Evolutionary conservation across 1,140 invertebrate genomes (phyloP).

Genomic region (Micrasema longulum): DNA sequence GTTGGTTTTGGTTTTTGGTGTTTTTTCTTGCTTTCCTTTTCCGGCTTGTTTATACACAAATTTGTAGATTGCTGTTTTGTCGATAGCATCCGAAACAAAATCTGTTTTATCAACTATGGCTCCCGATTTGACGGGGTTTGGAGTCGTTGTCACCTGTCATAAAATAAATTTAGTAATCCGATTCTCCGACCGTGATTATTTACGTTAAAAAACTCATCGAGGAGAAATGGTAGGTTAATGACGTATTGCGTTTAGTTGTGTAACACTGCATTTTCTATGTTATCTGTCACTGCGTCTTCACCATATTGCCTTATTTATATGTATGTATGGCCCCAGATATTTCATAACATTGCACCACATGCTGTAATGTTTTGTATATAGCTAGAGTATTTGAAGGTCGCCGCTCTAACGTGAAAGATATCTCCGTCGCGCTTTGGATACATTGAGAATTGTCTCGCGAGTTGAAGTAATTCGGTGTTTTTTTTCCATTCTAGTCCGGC

Average conservation of each 20-base stretch:
- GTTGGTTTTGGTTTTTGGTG: too few relatives aligned
- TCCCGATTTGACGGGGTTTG: constrained; percentile 33
- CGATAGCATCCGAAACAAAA: too few relatives aligned
- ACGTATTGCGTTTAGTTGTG: neutral
- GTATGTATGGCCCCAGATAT: too few relatives aligned
- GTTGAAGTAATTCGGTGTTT: neutral
- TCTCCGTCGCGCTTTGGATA: neutral
- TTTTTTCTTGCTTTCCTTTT: too few relatives aligned
- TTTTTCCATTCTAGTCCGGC: constrained; percentile 29
- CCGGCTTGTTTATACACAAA: too few relatives aligned
- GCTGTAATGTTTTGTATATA: constrained; percentile 33
- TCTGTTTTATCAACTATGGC: constrained; percentile 45
- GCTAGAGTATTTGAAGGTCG: neutral
- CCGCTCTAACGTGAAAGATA: neutral
- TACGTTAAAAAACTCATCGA: constrained; percentile 6
- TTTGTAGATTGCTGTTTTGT: too few relatives aligned
- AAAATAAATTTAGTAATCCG: constrained; percentile 43
- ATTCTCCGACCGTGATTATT: constrained; percentile 44
- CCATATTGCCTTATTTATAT: too few relatives aligned
- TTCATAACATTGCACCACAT: constrained; percentile 40
- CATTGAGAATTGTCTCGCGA: neutral
- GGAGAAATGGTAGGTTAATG: constrained; percentile 27
- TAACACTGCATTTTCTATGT: neutral
- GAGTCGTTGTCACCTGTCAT: constrained; percentile 34
- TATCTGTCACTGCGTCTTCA: neutral